These are phyloP conservation scores for Clostera curtula DNA, from an alignment of 2,888 invertebrate species.

Conservation along the genomic window DNA sequence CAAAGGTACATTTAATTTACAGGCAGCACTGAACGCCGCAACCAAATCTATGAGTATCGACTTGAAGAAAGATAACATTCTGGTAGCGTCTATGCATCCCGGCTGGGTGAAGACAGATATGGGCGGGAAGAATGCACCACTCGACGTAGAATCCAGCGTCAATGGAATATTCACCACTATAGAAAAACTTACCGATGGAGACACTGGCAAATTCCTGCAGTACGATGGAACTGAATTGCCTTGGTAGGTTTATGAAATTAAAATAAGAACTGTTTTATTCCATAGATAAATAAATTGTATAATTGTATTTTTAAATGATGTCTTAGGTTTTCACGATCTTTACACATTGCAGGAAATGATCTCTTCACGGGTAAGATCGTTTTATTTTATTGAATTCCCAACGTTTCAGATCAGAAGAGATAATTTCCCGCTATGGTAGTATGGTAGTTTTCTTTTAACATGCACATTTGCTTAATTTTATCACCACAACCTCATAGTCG, in stretches of 20 bases:
- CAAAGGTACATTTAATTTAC: too few relatives aligned
- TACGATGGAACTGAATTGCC: conserved; percentile 83
- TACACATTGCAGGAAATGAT: too few relatives aligned
- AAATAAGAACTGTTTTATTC: neutral
- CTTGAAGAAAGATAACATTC: conserved; percentile 81
- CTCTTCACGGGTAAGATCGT: too few relatives aligned
- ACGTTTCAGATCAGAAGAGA: too few relatives aligned
- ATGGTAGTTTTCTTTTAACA: too few relatives aligned
- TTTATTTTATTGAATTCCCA: too few relatives aligned
- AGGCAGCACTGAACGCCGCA: conserved; percentile 90
- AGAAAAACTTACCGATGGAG: conserved; percentile 72
- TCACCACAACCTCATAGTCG: too few relatives aligned
- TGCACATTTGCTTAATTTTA: too few relatives aligned
- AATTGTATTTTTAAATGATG: too few relatives aligned
- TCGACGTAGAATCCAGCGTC: conserved; percentile 81
- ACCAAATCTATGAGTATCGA: conserved; percentile 90
- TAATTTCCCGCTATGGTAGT: too few relatives aligned
- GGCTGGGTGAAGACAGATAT: conserved; percentile 95
- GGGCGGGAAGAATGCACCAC: conserved; percentile 87
- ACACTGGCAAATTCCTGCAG: conserved; percentile 86
- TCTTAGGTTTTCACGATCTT: too few relatives aligned
- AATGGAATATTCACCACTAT: conserved; percentile 79
- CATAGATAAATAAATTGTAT: too few relatives aligned
- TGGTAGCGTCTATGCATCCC: conserved; percentile 86
- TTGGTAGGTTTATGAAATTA: conserved; percentile 75